Evolutionary conservation across 2,113 vertebrate species (phyloP), one percentile per base, ranked within the genome.

Genomic region (Hystrix brachyura): DNA sequence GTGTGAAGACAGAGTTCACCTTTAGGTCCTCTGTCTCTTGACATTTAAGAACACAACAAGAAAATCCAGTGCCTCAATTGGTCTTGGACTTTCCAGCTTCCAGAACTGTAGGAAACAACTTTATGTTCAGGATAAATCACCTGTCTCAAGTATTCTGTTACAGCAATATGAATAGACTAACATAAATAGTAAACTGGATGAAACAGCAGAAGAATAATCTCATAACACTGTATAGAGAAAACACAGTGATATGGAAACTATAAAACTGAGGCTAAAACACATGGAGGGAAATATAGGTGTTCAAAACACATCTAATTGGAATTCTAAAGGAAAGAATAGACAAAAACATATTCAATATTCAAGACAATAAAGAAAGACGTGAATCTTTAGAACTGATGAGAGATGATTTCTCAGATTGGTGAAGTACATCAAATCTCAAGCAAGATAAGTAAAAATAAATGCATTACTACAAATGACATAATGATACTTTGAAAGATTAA

Each of bases 381-480:
- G 11, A 48, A 48, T 72, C 46, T 46, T 71, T 27, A n/a, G 32
- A 92, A 85, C 2, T 81, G 2, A 7, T 81, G 78, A 60, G 3
- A 90, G 25, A 65, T 79, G n/a, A 87, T 79, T 93, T 91, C 25
- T 93, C 48, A 93, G 23, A 53, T 38, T 84, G 9, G 5, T 62
- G 43, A 78, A 93, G 23, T 64, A 72, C 0, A 76, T 17, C n/a
- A 83, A 69, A 21, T 72, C 14, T 18, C 21, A 67, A 79, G 55
- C 14, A 87, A 95, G 76, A 62, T 83, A 74, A 80, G 65, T 64
- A 94, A 86, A 94, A 91, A 69, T 60, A 64, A 90, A n/a, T n/a
- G 3, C 13, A 21, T 83, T 60, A 6, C 55, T 72, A 43, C 23
- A 95, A 86, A 83, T 9, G 60, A 46, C n/a, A 46, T 89, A 88